Base-by-base conservation (phyloP, 2,888 invertebrate genomes). In the Chironomus tentans region DNA sequence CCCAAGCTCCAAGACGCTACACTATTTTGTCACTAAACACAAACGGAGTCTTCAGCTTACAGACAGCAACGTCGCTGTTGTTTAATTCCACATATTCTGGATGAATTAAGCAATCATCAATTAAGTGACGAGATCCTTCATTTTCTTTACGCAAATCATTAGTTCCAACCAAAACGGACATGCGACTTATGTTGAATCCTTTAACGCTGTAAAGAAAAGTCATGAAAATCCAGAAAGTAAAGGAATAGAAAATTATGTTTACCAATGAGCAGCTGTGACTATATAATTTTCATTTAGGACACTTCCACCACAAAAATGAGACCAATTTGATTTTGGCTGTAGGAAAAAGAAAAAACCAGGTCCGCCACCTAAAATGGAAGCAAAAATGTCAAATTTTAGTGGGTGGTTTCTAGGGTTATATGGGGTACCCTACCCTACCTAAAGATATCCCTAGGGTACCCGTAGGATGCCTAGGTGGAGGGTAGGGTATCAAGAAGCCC, bases 251-350 rank as follows among this genome's bases (percentile, higher is more conserved):
- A 50, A 50, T 13, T 2, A 18, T 15, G 18, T 15, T 56, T 56
- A 56, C 56, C 56, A 84, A 77, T 84, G 84, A 0, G 84, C 84
- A 21, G 84, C 84, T 0, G 84, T 84, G 0, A 84, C 78, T 2
- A 83, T 80, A 47, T 82, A 80, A 75, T 80, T 80, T n/a, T 82
- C 2, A 83, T 81, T 0, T 83, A 82, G 5, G 3, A 76, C 56
- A 13, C 46, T 46, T 48, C 84, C 84, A 1, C 84, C 83, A 77
- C 84, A 84, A 65, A 82, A 82, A 70, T 84, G 84, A 65, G 18
- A 22, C 18, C 21, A 62, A 46, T 62, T 62, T 2, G 48, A 47
- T 47, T 13, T 5, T 65, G n/a, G n/a, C 22, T 65, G 62, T 3
- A 18, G 7, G 22, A 73, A 73, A 22, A 28, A 65, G 21, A 73